These are phyloP conservation scores for Phainopepla nitens DNA, from an alignment of 2,113 vertebrate genomes.

Conservation along the genomic window DNA sequence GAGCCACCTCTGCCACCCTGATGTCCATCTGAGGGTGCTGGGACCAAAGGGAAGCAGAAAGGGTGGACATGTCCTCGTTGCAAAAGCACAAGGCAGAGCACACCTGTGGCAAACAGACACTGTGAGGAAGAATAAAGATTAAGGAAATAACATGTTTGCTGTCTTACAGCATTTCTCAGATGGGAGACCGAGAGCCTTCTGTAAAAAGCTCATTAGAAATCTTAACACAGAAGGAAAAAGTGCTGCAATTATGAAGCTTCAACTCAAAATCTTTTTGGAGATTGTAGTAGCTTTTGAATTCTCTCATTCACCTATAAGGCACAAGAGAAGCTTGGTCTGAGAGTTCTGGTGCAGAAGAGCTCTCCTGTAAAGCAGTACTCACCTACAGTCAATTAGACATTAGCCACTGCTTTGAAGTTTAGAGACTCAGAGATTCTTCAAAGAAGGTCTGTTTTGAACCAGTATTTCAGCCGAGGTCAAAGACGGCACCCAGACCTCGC, in stretches of 20 bases:
- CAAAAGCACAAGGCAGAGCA: not conserved
- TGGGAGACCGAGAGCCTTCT: not conserved
- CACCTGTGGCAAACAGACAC: not conserved
- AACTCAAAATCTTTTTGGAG: not conserved
- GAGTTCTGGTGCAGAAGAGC: not conserved
- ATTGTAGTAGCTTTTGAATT: not conserved
- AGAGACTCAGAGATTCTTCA: constrained; percentile 1
- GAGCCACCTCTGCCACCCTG: not conserved
- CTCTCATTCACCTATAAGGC: not conserved
- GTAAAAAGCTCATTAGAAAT: not conserved
- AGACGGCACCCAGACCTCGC: not conserved
- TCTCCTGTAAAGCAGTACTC: not conserved
- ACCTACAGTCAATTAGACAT: constrained; percentile 9
- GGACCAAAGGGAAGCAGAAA: not conserved
- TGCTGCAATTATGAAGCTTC: not conserved
- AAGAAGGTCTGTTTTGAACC: not conserved
- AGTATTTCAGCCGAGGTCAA: constrained; percentile 10
- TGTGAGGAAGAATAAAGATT: not conserved
- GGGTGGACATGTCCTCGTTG: rapidly evolving
- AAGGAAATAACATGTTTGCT: not conserved
- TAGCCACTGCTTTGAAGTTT: not conserved
- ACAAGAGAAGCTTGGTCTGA: not conserved
- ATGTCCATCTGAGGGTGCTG: not conserved
- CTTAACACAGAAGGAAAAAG: not conserved
- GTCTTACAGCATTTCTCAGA: not conserved